Evolutionary conservation across 2,888 invertebrate species (phyloP).

Genomic region (Bimastos eiseni): DNA sequence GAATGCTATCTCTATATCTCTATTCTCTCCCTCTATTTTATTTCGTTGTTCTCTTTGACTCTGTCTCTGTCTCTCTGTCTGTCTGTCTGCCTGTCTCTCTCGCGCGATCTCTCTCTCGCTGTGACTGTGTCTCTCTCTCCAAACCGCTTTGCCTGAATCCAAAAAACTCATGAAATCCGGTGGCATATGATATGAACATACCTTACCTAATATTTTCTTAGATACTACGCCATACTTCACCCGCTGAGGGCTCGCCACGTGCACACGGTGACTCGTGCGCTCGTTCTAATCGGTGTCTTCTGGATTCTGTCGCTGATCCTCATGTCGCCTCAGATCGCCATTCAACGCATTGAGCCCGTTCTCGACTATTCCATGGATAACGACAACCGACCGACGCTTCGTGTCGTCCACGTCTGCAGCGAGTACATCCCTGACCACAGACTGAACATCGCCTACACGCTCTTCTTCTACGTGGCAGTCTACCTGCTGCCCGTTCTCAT

Average conservation of each 20-base stretch:
- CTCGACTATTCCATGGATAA: neutral
- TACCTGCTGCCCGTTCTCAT: constrained; percentile 50
- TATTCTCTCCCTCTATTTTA: no score
- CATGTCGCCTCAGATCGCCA: constrained; percentile 87
- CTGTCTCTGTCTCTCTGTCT: no score
- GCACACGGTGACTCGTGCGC: constrained; percentile 47
- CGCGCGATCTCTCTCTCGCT: no score
- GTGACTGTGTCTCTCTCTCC: no score
- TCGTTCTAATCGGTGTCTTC: constrained; percentile 67
- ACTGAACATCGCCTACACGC: constrained; percentile 44
- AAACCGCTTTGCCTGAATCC: no score
- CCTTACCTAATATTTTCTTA: constrained; percentile 36
- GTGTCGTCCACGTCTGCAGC: constrained; percentile 45
- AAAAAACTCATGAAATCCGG: no score
- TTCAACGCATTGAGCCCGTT: constrained; percentile 70
- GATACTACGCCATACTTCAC: constrained; percentile 52
- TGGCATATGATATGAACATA: neutral
- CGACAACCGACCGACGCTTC: neutral
- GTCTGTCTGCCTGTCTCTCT: no score
- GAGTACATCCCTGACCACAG: constrained; percentile 47
- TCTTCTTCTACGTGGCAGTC: constrained; percentile 47
- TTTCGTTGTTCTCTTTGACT: no score
- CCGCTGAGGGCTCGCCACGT: constrained; percentile 46
- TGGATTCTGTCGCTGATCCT: constrained; percentile 84
- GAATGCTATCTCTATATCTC: no score